These are phyloP conservation scores for Automeris io DNA, from an alignment of 2,888 invertebrate genomes.

Conservation along the genomic window DNA sequence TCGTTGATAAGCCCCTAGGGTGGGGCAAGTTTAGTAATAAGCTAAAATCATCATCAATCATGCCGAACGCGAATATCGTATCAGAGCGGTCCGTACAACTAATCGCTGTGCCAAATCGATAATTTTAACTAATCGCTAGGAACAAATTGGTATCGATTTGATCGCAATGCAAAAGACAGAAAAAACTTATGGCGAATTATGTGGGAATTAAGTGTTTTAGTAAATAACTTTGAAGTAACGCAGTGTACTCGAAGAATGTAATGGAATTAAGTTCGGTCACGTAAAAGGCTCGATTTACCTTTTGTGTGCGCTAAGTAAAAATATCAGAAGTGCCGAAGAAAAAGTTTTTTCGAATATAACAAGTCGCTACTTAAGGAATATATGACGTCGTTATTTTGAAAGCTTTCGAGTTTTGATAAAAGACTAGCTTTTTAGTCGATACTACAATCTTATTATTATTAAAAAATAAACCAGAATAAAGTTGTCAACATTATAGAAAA, in stretches of 20 bases:
- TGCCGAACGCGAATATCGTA: constrained; percentile 27
- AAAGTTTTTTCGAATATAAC: too few relatives aligned
- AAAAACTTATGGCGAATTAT: constrained; percentile 24
- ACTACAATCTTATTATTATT: too few relatives aligned
- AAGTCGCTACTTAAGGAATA: too few relatives aligned
- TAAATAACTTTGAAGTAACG: constrained; percentile 16
- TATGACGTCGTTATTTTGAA: too few relatives aligned
- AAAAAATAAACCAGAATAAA: too few relatives aligned
- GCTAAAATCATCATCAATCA: constrained; percentile 63
- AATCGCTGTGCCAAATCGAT: constrained; percentile 59
- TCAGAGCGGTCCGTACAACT: constrained; percentile 42
- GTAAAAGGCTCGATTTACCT: neutral
- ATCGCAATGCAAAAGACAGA: constrained; percentile 37
- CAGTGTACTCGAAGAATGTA: neutral
- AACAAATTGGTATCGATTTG: constrained; percentile 51
- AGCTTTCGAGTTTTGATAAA: too few relatives aligned
- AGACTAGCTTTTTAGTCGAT: too few relatives aligned
- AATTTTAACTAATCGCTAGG: constrained; percentile 47
- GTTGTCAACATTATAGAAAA: too few relatives aligned
- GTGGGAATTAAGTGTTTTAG: constrained; percentile 20
- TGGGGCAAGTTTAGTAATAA: constrained; percentile 29
- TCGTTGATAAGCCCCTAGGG: constrained; percentile 27
- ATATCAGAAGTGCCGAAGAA: too few relatives aligned
- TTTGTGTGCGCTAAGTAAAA: neutral
- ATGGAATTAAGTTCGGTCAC: neutral